Base-by-base conservation (phyloP, 1,140 invertebrate species). In the Zophobas morio region DNA sequence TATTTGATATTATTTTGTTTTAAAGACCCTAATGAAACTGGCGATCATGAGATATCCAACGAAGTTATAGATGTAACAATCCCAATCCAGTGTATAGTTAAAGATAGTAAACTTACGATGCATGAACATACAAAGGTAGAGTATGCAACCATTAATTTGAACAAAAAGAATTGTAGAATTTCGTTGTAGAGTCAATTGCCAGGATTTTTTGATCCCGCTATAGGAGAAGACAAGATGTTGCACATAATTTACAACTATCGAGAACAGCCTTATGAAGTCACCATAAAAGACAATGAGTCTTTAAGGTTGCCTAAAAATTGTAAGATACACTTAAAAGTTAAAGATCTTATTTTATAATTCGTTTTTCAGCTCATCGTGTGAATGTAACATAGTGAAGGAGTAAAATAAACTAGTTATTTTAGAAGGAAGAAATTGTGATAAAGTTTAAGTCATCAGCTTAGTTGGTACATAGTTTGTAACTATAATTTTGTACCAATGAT, bases 161-260 rank as follows among this genome's bases (percentile, higher is more conserved):
- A 1, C 39, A 33, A 73, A 5, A 72, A 32, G 36, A 6, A 8
- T 66, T 42, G 56, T 49, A 72, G 78, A 79, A 78, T 66, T 82
- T 71, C 33, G 79, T 90, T 91, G 54, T 87, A 99, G 97, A 94
- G 94, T 84, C 95, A 98, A 85, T 87, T 99, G 66, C 95, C 97
- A 42, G 98, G 98, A 36, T 99, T 99, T 87, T 99, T 96, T 87
- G 98, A 99, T 87, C 96, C 97, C 0, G 96, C 96, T 84, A 91
- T 98, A 20, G 96, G 97, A 1, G 96, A 99, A 80, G 93, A 96
- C 2, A 99, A 99, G 86, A 91, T 91, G 77, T 87, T 99, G 35
- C 91, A 93, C 46, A 90, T 99, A 75, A 91, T 95, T 81, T 99
- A 99, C 86, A 90, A 92, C 81, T 98, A 95, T 87, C 92, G 93